Evolutionary conservation across 1,140 invertebrate genomes (phyloP), one percentile per base, ranked within the genome.

Genomic region (Ectropis grisescens): DNA sequence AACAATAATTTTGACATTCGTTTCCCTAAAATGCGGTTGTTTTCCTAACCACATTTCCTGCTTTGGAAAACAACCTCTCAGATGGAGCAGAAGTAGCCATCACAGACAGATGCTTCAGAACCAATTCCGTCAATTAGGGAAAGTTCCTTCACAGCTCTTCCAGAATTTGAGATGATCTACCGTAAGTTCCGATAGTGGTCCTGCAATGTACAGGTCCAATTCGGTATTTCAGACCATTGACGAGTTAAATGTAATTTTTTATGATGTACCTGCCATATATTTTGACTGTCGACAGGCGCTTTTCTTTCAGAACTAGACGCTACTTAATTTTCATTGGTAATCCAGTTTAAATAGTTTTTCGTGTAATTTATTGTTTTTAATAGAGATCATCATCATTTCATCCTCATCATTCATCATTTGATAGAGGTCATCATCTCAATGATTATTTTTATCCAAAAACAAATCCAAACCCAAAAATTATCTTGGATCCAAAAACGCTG

Each of bases 121-220:
- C 29, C 11, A 38, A 38, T 15, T 38, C 29, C 9, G 36, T 38
- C 26, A 38, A 11, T 38, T 31, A 25, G 29, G 36, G 13, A 38
- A 22, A 25, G 29, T 38, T 13, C 19, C 36, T 31, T 38, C 29
- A 38, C 11, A 31, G 19, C 23, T 38, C 12, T 24, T 38, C 36
- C 36, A 38, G 1, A 38, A 8, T 30, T 37, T 23, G 26, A 31
- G 29, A 31, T 13, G 30, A 13, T 33, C 24, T 34, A 13, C n/a
- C 11, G 11, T 11, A 13, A 29, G 12, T 12, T 29, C 13, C 13
- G 27, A 29, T 29, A 29, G 13, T 9, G 12, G 27, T 29, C 11
- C 27, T 22, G 19, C 19, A 22, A 22, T 22, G 9, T 22, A 22
- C 9, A 22, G 9, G 19, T 22, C 27, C 6, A 13, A 9, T 13